Base-by-base conservation (phyloP, 2,113 vertebrate genomes). In the Microtus ochrogaster region DNA sequence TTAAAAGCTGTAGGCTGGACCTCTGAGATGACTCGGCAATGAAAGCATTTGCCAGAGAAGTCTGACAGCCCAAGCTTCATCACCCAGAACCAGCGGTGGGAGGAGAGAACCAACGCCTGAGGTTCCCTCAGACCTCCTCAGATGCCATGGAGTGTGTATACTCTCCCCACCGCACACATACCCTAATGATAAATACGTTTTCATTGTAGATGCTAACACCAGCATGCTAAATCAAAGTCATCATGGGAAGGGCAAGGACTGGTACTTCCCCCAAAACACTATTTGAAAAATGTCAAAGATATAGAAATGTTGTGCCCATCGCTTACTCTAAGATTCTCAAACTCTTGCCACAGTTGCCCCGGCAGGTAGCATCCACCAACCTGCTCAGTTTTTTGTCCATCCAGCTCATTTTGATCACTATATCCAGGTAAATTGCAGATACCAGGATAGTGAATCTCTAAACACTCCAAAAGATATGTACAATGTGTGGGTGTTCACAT, bases 261-360 rank as follows among this genome's bases (percentile, higher is more conserved):
- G 22, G 13, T 36, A 30, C 28, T 76, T 14, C 13, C 30, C 28
- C 86, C 30, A 49, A 30, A 11, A 47, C 26, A 68, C 41, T 76
- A 49, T 30, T 92, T 83, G 78, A 77, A 83, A 91, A 83, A 2
- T 22, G 33, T 55, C 63, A 65, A 44, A 79, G 3, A 1, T 9
- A 22, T 0, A 72, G 70, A 86, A 76, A 78, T 41, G 12, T 49
- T 4, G 13, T 26, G 1, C 36, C 55, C 84, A 12, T 55, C 10
- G 21, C 19, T 30, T 52, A 55, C 13, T 47, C 68, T 21, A 2
- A 2, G 68, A 74, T 21, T 30, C 12, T 65, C 49, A 28, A 55
- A 39, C 36, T 22, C 7, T 61, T 8, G 14, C 44, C 30, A 0
- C 0, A 1, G 79, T 22, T 5, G 11, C 10, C 17, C 39, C 13